These are phyloP conservation scores for Pipistrellus pygmaeus DNA, from an alignment of 2,797 vertebrate genomes.

Conservation along the genomic window DNA sequence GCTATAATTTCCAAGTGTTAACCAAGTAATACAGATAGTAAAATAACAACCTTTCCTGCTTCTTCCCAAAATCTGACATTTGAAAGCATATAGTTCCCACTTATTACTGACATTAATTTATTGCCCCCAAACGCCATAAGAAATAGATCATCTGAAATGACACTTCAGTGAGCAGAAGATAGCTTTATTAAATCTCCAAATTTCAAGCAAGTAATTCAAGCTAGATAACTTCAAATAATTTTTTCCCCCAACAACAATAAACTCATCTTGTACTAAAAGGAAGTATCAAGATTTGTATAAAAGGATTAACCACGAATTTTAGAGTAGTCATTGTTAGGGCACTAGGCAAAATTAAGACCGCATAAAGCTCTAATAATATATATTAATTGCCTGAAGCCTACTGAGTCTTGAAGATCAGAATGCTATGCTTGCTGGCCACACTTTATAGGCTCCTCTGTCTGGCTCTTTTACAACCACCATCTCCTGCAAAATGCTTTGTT, in stretches of 20 bases:
- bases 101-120: background rate
- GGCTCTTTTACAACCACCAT: background rate
- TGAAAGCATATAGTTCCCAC: background rate
- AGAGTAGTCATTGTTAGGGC: constrained; percentile 37
- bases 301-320: constrained; percentile 58
- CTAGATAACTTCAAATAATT: background rate
- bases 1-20: background rate
- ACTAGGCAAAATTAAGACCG: constrained; percentile 55
- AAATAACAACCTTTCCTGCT: background rate
- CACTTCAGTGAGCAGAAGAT: background rate
- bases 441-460: background rate
- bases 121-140: background rate
- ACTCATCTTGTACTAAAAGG: background rate
- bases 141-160: background rate
- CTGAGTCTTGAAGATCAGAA: constrained; percentile 22
- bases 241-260: constrained; percentile 7
- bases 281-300: constrained; percentile 30
- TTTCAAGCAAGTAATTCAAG: constrained; percentile 10
- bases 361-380: background rate
- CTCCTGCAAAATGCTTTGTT: constrained; percentile 48
- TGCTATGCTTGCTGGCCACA: background rate
- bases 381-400: constrained; percentile 65
- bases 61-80: background rate
- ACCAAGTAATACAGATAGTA: background rate
- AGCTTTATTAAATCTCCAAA: background rate